Conservation (phyloP, 1,140 invertebrate species). For the Arion vulgaris region DNA sequence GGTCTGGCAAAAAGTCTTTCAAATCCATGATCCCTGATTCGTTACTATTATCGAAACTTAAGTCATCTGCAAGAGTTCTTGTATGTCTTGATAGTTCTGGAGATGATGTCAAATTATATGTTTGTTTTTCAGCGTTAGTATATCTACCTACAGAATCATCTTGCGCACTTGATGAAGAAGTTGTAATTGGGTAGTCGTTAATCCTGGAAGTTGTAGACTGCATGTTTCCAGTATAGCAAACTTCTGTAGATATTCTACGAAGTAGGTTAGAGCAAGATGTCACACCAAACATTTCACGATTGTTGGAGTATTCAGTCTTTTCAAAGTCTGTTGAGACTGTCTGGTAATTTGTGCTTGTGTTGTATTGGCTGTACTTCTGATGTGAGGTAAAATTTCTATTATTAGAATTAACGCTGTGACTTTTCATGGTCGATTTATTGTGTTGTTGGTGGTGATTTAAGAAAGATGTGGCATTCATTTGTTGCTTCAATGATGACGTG, state of each 20-base stretch:
- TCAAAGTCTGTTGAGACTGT: not conserved
- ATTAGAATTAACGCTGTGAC: not conserved
- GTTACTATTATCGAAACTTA: not conserved
- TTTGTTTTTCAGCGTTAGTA: not conserved
- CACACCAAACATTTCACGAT: not conserved
- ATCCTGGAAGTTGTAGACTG: not conserved
- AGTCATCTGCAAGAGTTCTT: not conserved
- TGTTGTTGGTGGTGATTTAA: not conserved
- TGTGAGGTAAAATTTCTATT: not conserved
- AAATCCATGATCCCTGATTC: not conserved
- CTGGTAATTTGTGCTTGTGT: too few relatives aligned
- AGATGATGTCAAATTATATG: not conserved
- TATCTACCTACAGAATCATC: not conserved
- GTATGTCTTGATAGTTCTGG: not conserved
- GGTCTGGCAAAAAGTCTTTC: not conserved
- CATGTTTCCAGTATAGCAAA: not conserved
- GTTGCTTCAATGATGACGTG: not conserved
- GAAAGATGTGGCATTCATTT: not conserved
- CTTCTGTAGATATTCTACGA: conserved; percentile 11
- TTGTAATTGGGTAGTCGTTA: not conserved
- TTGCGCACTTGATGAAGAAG: not conserved
- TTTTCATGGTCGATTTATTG: not conserved
- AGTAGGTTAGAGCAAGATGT: conserved; percentile 3
- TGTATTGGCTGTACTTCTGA: not conserved
- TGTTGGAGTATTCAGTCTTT: not conserved